These are phyloP conservation scores for Xiphophorus birchmanni DNA, from an alignment of 2,797 vertebrate species.

Conservation along the genomic window DNA sequence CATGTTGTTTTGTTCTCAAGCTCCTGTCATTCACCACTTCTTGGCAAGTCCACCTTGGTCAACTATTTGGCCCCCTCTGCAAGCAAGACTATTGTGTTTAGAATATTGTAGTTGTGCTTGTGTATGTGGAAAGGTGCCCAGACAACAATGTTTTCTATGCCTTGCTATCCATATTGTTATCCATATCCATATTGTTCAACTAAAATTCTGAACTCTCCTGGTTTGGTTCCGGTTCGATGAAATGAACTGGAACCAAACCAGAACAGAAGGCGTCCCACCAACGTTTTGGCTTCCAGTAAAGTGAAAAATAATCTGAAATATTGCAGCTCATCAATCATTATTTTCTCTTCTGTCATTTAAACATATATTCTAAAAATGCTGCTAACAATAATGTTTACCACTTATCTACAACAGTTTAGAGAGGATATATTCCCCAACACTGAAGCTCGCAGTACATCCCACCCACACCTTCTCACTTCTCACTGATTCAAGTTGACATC, in stretches of 20 bases:
- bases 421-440: constrained; percentile 3
- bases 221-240: no score
- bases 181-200: no score
- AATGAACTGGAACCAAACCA: no score
- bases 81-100: background rate
- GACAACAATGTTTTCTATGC: no score
- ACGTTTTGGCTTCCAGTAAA: no score
- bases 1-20: background rate
- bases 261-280: no score
- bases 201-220: no score
- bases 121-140: background rate
- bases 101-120: background rate
- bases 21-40: background rate
- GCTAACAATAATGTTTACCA: background rate
- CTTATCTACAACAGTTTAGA: background rate
- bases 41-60: background rate
- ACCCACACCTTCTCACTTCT: constrained; percentile 19
- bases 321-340: no score
- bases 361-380: no score
- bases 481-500: constrained; percentile 55
- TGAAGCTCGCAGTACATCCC: constrained; percentile 6
- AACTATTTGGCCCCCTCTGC: background rate
- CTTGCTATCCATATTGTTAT: no score
- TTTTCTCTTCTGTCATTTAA: background rate
- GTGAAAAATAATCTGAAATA: no score